Conservation (phyloP, 2,113 vertebrate genomes). For the Gavia stellata region DNA sequence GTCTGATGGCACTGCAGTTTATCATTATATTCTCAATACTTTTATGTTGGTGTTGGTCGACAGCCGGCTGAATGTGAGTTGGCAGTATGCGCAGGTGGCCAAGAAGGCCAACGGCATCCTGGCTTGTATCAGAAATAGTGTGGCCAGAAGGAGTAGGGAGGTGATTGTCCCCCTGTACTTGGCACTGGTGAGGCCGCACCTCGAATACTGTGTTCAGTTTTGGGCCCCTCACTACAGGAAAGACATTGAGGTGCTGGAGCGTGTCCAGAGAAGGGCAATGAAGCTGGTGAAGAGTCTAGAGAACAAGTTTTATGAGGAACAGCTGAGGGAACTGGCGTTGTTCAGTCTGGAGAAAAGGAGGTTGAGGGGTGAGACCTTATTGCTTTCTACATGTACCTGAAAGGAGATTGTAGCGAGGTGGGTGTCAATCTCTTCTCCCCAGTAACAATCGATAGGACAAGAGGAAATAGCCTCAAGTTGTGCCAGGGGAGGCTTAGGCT, state of each 20-base stretch:
- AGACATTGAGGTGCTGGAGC: not conserved
- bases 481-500: not conserved
- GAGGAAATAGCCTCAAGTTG: not conserved
- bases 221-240: not conserved
- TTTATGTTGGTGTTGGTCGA: not conserved
- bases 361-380: not conserved
- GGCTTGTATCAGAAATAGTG: not conserved
- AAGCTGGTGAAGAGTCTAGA: not conserved
- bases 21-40: not conserved
- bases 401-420: not conserved
- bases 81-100: not conserved
- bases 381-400: accelerated
- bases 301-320: not conserved
- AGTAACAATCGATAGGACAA: accelerated
- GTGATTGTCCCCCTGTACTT: not conserved
- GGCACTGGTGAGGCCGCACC: accelerated
- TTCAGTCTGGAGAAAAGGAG: not conserved
- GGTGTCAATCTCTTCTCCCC: not conserved
- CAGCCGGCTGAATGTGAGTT: not conserved
- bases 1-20: not conserved
- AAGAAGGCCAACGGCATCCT: not conserved
- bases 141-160: not conserved
- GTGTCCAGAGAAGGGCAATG: not conserved
- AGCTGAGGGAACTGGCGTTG: not conserved
- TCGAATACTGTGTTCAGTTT: not conserved